Evolutionary conservation across 2,888 invertebrate genomes (phyloP), one percentile per base, ranked within the genome.

Genomic region (Sinelater perroti): DNA sequence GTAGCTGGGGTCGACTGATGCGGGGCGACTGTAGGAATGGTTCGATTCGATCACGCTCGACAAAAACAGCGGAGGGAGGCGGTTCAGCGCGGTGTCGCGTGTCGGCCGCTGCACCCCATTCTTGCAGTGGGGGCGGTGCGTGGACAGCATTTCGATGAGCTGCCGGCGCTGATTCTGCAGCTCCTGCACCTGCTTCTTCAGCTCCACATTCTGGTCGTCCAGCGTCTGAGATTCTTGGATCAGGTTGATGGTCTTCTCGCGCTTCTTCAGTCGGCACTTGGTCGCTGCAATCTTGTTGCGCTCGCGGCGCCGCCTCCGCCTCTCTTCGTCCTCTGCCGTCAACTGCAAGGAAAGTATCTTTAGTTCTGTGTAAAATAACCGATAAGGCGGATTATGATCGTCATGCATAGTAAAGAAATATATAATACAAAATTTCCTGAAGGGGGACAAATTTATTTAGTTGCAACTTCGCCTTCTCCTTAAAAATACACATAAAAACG

Each of bases 231-330:
- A 91, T 80, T 95, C 94, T 62, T 87, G 88, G 67, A 93, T 90
- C 66, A 95, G 80, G 73, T 93, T 93, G 68, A 88, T 88, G 1
- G 93, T 94, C 65, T 91, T 86, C 75, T 94, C 93, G 28, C 95
- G 88, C 77, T 95, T 95, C 84, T 95, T 95, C 83, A 95, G 85
- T 65, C 95, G 87, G 75, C 95, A 95, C 78, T 95, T 95, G 7
- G 95, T 95, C 56, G 95, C 95, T 46, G 95, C 95, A 64, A 95
- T 92, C 81, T 95, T 95, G 79, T 95, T 95, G 67, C 95, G 83
- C 79, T 95, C 95, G 70, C 95, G 86, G 72, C 95, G 83, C 54
- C 93, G 84, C 57, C 91, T 82, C 54, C 95, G 84, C 24, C 95
- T 84, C 73, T 94, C 95, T 79, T 95, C 95, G 73, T 95, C 95